Conservation (phyloP, 2,888 invertebrate species). For the Tubiluchus corallicola region DNA sequence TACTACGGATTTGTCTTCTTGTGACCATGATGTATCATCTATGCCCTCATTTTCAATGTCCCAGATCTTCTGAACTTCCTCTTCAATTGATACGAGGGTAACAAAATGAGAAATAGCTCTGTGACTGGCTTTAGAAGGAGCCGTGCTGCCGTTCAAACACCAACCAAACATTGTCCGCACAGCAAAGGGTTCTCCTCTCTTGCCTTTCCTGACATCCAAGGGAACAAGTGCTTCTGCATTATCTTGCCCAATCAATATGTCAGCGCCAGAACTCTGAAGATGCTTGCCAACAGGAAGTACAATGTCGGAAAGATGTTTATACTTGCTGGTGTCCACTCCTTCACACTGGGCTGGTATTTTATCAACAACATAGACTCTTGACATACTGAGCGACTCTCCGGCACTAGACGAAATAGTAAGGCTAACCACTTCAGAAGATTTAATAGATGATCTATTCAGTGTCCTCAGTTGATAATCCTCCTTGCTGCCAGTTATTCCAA, state of each 20-base stretch:
- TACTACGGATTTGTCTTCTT: neutral
- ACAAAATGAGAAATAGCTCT: neutral
- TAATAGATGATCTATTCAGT: no score
- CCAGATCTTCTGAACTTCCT: neutral
- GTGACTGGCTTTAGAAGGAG: neutral
- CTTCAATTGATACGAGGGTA: neutral
- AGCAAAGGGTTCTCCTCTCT: neutral
- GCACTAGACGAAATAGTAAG: neutral
- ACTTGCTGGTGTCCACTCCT: neutral
- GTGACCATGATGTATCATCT: neutral
- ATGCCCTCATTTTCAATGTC: slow-evolving; percentile 1
- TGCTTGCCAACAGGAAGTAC: no score
- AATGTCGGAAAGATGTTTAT: neutral
- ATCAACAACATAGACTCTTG: neutral
- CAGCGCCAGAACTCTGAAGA: no score
- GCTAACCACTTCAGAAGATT: neutral
- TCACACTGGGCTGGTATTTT: neutral
- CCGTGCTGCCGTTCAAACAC: neutral
- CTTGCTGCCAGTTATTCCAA: no score
- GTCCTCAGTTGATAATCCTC: no score
- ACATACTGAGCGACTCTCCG: neutral
- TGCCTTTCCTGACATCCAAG: neutral
- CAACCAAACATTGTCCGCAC: slow-evolving; percentile 1
- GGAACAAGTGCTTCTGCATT: neutral
- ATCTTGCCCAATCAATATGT: neutral